Evolutionary conservation across 2,113 vertebrate species (phyloP), one percentile per base, ranked within the genome.

Genomic region (Ciconia stormi): DNA sequence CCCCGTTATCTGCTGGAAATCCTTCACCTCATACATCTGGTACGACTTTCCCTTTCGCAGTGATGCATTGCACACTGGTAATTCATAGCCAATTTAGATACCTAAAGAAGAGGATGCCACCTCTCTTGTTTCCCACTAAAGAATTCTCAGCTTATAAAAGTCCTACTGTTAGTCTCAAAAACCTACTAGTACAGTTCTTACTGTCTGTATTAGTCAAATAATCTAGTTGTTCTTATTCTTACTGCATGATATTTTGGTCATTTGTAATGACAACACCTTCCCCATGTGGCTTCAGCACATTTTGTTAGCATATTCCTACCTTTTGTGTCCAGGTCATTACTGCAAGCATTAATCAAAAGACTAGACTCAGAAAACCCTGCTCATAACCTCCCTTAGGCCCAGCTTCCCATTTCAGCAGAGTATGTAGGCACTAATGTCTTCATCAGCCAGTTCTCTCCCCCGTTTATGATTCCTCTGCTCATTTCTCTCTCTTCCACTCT

Each of bases 241-340:
- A 74, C 34, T 58, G 36, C 27, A 56, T 36, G 44, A 9, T 62
- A 55, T 58, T 84, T 81, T 32, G 16, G 46, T 49, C n/a, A 74
- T 58, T 86, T 87, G 26, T 32, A 95, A 95, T 59, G 70, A 61
- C 50, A 88, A 2, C 20, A 38, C 30, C 47, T 85, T 91, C 49
- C 47, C 36, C 82, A 44, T 32, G 53, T 80, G 62, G 36, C 70
- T 71, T 84, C 81, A 91, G 29, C 50, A 78, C 38, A 82, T 95
- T 87, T 93, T 66, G 61, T 74, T 65, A 72, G n/a, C 47, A 16
- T 87, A 71, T 49, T 93, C 42, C 65, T 82, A 44, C 44, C 46
- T 82, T 95, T 61, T 76, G 46, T 72, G 83, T 71, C 50, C 93
- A 93, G 82, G 87, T 80, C 87, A 90, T 93, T 77, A 94, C 53